Evolutionary conservation across 2,888 invertebrate genomes (phyloP).

Genomic region (Drosophila rellima): DNA sequence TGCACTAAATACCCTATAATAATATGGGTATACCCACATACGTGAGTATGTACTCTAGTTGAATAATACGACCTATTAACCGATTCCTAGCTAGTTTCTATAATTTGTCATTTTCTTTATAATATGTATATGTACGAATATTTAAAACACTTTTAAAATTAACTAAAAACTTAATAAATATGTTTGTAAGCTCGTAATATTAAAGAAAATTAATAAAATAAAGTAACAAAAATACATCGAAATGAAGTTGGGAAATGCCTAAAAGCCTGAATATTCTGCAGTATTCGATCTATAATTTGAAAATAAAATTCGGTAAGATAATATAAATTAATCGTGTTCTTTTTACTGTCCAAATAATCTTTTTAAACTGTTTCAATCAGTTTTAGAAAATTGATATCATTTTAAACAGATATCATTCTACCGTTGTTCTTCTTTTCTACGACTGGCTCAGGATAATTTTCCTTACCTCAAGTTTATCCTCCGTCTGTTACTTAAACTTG

Average conservation of each 20-base stretch:
- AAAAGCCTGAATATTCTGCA: background rate
- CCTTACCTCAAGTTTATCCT: no score
- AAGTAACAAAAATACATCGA: constrained; percentile 6
- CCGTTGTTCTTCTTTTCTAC: background rate
- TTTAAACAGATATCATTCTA: no score
- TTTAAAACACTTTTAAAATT: constrained; percentile 14
- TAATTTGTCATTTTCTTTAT: constrained; percentile 6
- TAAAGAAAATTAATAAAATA: constrained; percentile 9
- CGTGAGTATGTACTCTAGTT: constrained; percentile 17
- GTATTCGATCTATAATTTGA: background rate
- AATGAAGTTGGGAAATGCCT: background rate
- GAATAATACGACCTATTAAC: constrained; percentile 14
- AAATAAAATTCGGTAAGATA: background rate
- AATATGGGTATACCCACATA: constrained; percentile 6
- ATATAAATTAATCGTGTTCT: background rate
- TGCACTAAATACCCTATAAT: constrained; percentile 5
- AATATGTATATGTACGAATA: constrained; percentile 16
- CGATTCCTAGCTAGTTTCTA: constrained; percentile 25
- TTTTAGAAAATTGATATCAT: background rate
- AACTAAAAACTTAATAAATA: constrained; percentile 9
- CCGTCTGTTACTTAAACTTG: background rate
- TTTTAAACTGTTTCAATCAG: background rate
- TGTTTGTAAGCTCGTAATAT: constrained; percentile 18
- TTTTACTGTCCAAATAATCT: no score
- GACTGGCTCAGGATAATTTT: no score